A percentile compares a stretch with the other conserved stretches of the same genome.
Conservation (phyloP, 2,113 vertebrate genomes). For the Dipodomys merriami region DNA sequence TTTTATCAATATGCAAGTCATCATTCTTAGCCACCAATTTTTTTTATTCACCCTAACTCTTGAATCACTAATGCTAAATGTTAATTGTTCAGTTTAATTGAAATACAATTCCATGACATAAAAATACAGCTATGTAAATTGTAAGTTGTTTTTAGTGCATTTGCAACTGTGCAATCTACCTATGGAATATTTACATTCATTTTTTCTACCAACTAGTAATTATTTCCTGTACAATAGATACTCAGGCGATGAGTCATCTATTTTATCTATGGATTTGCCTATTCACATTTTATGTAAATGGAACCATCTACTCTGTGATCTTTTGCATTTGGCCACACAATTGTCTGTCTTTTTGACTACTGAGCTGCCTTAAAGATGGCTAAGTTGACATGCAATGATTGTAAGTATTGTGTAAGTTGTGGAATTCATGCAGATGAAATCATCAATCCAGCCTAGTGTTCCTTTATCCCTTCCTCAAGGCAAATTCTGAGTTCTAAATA, state of each 20-base stretch:
- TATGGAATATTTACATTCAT: neutral
- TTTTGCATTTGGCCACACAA: neutral
- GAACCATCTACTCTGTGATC: fast-evolving
- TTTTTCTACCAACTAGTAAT: no score
- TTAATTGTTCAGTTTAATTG: neutral
- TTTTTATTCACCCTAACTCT: no score
- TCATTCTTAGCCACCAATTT: no score
- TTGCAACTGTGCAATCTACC: no score
- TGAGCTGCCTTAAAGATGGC: neutral
- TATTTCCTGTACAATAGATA: no score
- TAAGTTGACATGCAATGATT: neutral
- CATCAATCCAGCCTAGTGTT: no score
- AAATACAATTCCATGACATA: neutral
- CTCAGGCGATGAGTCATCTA: neutral
- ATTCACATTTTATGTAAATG: neutral
- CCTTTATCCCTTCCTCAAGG: no score
- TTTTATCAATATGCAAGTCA: no score
- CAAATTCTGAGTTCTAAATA: no score
- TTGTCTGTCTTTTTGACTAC: neutral
- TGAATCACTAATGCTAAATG: no score
- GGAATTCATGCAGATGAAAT: neutral
- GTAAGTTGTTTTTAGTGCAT: neutral
- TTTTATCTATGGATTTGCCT: neutral
- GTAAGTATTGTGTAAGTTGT: fast-evolving
- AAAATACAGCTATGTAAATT: neutral